Evolutionary conservation across 2,797 vertebrate genomes (phyloP).

Genomic region (Darevskia mixta): DNA sequence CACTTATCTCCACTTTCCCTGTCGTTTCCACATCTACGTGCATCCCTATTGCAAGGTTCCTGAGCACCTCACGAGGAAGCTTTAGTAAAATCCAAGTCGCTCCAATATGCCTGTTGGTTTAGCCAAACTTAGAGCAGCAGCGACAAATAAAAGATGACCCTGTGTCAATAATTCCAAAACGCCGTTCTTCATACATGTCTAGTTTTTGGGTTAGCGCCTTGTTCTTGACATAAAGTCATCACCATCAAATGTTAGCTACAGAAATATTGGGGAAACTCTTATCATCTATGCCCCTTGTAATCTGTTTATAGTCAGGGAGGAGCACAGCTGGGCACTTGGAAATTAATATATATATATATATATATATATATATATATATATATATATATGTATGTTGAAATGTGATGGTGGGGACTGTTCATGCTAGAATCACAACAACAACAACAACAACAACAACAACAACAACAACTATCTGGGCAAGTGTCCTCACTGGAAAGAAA

Average conservation of each 20-base stretch:
- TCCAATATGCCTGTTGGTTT: not conserved
- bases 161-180: not conserved
- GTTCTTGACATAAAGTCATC: constrained; percentile 5
- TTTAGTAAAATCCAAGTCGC: not conserved
- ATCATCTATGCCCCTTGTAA: not conserved
- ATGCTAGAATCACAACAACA: constrained; percentile 12
- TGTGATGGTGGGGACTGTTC: not conserved
- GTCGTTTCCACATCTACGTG: not conserved
- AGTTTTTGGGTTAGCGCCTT: not conserved
- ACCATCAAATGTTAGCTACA: constrained; percentile 14
- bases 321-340: not conserved
- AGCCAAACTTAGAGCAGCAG: not conserved
- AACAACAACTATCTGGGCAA: not conserved
- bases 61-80: not conserved
- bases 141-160: not conserved
- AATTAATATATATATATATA: constrained; percentile 19
- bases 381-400: not conserved
- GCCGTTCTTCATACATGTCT: not conserved
- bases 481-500: not conserved
- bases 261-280: constrained; percentile 5
- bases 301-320: constrained; percentile 2
- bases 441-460: not conserved
- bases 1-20: not conserved
- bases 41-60: not conserved
- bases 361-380: no score